A percentile compares a stretch with the other conserved stretches of the same genome.
phyloP scores from a whole-genome alignment of 2,888 invertebrate genomes.

The Anthrax anthrax region DNA sequence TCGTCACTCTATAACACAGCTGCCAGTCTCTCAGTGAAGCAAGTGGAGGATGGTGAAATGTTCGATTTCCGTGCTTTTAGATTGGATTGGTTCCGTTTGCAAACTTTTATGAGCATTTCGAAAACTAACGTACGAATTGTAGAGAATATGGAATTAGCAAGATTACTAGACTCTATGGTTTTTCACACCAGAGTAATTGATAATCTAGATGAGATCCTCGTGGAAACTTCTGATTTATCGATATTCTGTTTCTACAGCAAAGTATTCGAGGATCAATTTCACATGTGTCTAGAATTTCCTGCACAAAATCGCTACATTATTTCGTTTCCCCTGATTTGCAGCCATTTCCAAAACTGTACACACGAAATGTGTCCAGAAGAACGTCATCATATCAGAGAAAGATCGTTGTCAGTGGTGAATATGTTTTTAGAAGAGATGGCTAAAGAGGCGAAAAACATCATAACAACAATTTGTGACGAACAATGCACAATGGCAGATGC shows the following conservation, averaged over 20 bases:
- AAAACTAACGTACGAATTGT: constrained; percentile 65
- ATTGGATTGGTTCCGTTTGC: constrained; percentile 94
- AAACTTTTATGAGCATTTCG: constrained; percentile 79
- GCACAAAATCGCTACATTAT: constrained; percentile 97
- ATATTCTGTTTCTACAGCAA: constrained; percentile 96
- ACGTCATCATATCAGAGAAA: constrained; percentile 87
- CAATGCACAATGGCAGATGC: constrained; percentile 95
- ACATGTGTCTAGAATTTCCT: constrained; percentile 96
- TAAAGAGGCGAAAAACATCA: constrained; percentile 95
- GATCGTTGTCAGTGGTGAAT: constrained; percentile 90
- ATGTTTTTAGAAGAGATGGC: constrained; percentile 98
- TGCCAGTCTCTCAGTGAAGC: constrained; percentile 72
- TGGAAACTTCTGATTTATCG: constrained; percentile 93
- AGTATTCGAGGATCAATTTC: constrained; percentile 95
- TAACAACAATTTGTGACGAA: constrained; percentile 96
- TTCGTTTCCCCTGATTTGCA: constrained; percentile 93
- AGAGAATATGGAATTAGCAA: constrained; percentile 75
- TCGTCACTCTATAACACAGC: constrained; percentile 86
- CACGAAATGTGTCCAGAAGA: constrained; percentile 98
- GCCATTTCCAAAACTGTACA: constrained; percentile 94
- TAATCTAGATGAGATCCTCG: constrained; percentile 88
- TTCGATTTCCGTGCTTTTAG: constrained; percentile 93
- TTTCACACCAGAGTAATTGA: constrained; percentile 99
- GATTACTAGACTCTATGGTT: constrained; percentile 84
- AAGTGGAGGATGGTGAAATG: constrained; percentile 90